Evolutionary conservation across 2,797 vertebrate species (phyloP), one percentile per base, ranked within the genome.

Genomic region (Sebastes matsubarae): DNA sequence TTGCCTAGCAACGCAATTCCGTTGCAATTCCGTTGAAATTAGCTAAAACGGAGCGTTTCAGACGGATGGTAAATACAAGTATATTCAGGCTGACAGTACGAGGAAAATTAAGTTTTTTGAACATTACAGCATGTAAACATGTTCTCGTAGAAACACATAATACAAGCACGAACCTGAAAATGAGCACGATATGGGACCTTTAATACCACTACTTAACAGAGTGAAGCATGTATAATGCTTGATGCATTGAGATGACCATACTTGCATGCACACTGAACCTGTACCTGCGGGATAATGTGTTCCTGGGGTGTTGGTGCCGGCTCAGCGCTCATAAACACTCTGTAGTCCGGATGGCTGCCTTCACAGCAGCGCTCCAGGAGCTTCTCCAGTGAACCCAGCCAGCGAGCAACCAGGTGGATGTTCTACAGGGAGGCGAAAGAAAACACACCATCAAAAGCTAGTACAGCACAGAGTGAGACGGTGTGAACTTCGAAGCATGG

Each of bases 371-470:
- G 91, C 92, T 96, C 96, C 70, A 96, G 92, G 76, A 95, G 95
- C 91, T 96, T 97, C 89, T 97, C 95, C 66, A 97, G 94, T 6
- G 82, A 94, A 63, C 95, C 94, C 61, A 97, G 94, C 95, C 95
- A 97, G 70, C 96, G 97, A 42, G 91, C 96, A 75, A 96, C 95
- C 88, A 97, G 95, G 93, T 97, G 97, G 93, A 98, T 96, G 93
- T 97, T 98, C 97, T 97, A 46, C 14, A 87, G 29, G 60, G 25
- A 68, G n/a, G 50, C 1, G 20, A 22, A 68, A 9, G 38, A 46
- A 74, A 66, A 66, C 29, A 61, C 13, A 60, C 1, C 50, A 6
- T 68, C 2, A 57, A 64, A 29, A 60, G 18, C 38, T 50, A 79
- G 5, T n/a, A 10, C 9, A 50, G 25, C 3, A 14, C 27, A 50